These are phyloP conservation scores for Crocallis elinguaria DNA, from an alignment of 2,888 invertebrate genomes.

Conservation along the genomic window DNA sequence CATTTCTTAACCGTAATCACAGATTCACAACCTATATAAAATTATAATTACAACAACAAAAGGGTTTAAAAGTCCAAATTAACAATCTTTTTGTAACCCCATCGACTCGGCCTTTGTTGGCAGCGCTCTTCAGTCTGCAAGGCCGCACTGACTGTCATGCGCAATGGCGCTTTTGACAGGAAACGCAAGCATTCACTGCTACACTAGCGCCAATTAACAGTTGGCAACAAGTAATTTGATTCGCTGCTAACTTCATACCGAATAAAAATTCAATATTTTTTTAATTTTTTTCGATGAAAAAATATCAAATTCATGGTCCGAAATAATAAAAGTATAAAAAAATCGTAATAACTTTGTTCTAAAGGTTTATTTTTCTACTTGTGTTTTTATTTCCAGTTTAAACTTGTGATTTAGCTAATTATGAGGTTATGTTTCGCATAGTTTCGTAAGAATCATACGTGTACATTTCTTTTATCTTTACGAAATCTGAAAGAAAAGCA, in stretches of 20 bases:
- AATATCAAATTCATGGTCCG: background rate
- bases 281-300: slow-evolving; percentile 33
- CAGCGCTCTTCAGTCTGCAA: slow-evolving; percentile 84
- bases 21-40: slow-evolving; percentile 85
- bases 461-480: slow-evolving; percentile 37
- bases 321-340: slow-evolving; percentile 2
- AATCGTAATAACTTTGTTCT: background rate
- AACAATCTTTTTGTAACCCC: slow-evolving; percentile 84
- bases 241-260: slow-evolving; percentile 57
- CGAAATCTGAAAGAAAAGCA: slow-evolving; percentile 1
- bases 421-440: slow-evolving; percentile 57
- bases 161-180: slow-evolving; percentile 84
- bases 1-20: slow-evolving; percentile 85
- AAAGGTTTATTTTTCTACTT: background rate
- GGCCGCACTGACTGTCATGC: slow-evolving; percentile 86
- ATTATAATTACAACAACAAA: slow-evolving; percentile 84
- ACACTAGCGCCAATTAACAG: slow-evolving; percentile 78
- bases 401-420: slow-evolving; percentile 11
- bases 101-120: slow-evolving; percentile 85
- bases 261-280: slow-evolving; percentile 51
- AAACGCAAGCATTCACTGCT: slow-evolving; percentile 82
- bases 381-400: slow-evolving; percentile 7
- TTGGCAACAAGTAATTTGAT: slow-evolving; percentile 64
- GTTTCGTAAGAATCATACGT: slow-evolving; percentile 59
- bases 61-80: slow-evolving; percentile 83